Base-by-base conservation (phyloP, 64 coral and sea anemone species). In the Stichodactyla helianthus region DNA sequence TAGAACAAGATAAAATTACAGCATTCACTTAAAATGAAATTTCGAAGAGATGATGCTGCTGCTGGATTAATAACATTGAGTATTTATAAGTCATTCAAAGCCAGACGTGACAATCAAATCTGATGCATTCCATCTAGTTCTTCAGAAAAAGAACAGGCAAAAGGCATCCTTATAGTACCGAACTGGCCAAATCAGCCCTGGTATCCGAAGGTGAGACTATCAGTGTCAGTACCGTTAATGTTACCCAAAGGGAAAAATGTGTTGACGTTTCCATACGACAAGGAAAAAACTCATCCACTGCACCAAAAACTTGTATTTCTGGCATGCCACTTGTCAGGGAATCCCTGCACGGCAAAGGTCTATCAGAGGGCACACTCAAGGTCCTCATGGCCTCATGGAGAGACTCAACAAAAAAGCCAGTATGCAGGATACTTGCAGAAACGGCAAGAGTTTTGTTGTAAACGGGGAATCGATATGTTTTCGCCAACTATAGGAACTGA, bases 151-250 rank as follows among this genome's bases (percentile, higher is more conserved):
- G 31, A 35, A 35, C 31, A 0, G 31, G 51, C 7, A 18, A 18
- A 54, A 44, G 87, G 77, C 16, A 31, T 88, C n/a, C 51, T 82
- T 31, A 56, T 88, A 26, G 87, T 88, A 51, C 87, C 77, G 28
- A 81, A 88, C 5, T 88, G 77, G 87, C 77, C 87, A 60, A 82
- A 71, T 16, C 77, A 80, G 55, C 77, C 87, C 31, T 88, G 87
- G 87, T 88, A 54, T 35, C 31, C 71, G 14, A 25, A 80, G 76
- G 81, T 82, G 76, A 55, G 55, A 6, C 55, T 88, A 77, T 19
- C 25, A 88, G 76, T 82, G 7, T 4, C 28, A 22, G 18, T 12
- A 31, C 0, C 56, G 28, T 18, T 88, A 19, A 79, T 88, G 51
- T 56, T 88, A 17, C 86, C 86, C 17, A 77, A 28, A 20, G 54